Percentiles rank a stretch among this genome's conserved stretches.
phyloP scores from a whole-genome alignment of 2,888 invertebrate genomes.

The Flexamia atlantica region DNA sequence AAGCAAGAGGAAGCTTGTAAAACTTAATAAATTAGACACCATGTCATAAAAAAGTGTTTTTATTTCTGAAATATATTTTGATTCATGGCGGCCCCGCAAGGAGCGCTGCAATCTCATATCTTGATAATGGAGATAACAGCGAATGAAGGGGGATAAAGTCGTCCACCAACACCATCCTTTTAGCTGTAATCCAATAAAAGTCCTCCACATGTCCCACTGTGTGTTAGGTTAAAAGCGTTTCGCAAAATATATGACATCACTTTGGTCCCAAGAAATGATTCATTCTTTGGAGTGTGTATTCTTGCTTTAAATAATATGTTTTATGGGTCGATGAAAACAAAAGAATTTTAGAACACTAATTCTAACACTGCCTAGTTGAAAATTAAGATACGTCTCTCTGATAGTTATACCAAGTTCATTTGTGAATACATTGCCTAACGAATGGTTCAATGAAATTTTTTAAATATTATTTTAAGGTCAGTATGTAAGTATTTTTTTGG shows the following conservation, averaged over 20 bases:
- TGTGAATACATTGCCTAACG: no score
- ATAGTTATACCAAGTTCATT: no score
- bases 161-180: constrained; percentile 44
- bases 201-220: constrained; percentile 12
- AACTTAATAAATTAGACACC: no score
- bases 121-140: constrained; percentile 34
- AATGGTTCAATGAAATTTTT: no score
- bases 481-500: no score
- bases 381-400: no score
- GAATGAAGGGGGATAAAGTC: constrained; percentile 43
- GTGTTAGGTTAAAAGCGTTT: constrained; percentile 46
- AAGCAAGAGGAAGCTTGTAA: no score
- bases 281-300: not conserved
- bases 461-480: no score
- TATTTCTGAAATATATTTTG: not conserved
- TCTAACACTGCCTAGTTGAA: no score
- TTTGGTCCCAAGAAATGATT: not conserved
- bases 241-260: constrained; percentile 15
- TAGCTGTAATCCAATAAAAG: constrained; percentile 44
- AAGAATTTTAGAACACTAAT: no score
- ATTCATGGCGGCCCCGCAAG: not conserved
- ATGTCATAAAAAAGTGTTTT: no score
- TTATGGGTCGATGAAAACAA: no score
- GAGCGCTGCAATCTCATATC: constrained; percentile 11
- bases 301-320: not conserved